A percentile compares a stretch with the other conserved stretches of the same genome.
These are phyloP conservation scores for Steinernema khuongi DNA, from an alignment of 1,140 invertebrate species.

Conservation along the genomic window DNA sequence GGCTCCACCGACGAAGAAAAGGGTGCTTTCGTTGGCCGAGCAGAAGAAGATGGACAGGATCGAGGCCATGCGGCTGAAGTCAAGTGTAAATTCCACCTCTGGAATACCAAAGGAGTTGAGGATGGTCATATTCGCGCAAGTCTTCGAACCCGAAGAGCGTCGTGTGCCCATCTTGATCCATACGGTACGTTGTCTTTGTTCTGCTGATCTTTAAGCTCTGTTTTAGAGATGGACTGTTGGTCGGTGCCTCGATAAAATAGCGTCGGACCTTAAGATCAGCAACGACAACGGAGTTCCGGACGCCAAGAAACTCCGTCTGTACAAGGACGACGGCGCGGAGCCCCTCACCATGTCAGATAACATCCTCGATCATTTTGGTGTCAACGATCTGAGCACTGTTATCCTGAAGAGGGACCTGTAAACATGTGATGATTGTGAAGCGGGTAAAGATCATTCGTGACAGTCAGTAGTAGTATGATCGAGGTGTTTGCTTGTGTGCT, in stretches of 20 bases:
- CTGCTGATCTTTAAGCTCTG: not conserved
- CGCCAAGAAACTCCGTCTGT: not conserved
- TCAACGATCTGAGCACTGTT: no score
- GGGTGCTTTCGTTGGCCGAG: not conserved
- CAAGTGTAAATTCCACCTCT: not conserved
- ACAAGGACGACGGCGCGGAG: not conserved
- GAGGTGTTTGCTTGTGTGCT: not conserved
- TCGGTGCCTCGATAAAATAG: not conserved
- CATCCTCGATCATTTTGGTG: not conserved
- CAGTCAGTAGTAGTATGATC: not conserved
- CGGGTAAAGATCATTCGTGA: not conserved
- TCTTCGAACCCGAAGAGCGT: not conserved
- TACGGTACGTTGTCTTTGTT: not conserved
- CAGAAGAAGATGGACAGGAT: not conserved
- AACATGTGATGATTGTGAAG: not conserved
- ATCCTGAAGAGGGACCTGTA: not conserved
- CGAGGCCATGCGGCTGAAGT: not conserved
- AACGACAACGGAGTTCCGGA: not conserved
- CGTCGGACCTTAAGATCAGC: not conserved
- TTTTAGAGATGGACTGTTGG: slow-evolving; percentile 1
- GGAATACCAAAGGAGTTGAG: not conserved
- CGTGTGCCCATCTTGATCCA: not conserved
- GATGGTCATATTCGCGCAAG: not conserved
- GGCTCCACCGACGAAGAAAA: not conserved
- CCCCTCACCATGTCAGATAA: not conserved